These are phyloP conservation scores for Psilopsiagon aurifrons DNA, from an alignment of 2,113 vertebrate genomes.

Conservation along the genomic window DNA sequence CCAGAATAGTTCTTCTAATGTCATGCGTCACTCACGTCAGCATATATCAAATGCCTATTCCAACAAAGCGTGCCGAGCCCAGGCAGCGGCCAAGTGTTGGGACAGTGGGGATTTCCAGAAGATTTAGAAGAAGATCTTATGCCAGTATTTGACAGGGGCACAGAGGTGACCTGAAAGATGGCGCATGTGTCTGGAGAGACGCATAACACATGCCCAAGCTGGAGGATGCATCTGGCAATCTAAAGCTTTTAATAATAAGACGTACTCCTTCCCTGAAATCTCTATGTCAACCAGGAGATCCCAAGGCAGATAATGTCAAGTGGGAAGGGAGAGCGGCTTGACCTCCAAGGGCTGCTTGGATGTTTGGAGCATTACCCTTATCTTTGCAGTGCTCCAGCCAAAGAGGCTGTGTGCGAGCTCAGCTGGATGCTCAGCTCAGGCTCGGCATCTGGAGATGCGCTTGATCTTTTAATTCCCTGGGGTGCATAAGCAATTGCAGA, in stretches of 20 bases:
- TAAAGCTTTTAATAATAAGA: neutral
- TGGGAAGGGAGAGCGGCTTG: conserved; percentile 24
- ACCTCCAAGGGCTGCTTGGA: conserved; percentile 49
- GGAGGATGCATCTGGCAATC: neutral
- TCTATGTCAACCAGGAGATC: conserved; percentile 12
- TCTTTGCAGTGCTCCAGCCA: conserved; percentile 21
- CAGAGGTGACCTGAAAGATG: neutral
- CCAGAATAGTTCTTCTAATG: neutral
- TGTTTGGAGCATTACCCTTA: conserved; percentile 33
- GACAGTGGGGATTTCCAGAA: conserved; percentile 48
- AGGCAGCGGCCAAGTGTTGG: neutral
- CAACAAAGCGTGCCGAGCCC: neutral
- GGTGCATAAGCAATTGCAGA: neutral
- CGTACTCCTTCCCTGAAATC: neutral
- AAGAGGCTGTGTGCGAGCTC: neutral
- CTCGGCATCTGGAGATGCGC: neutral
- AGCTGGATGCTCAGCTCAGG: neutral
- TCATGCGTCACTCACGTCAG: neutral
- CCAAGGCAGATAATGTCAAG: conserved; percentile 44
- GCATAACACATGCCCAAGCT: neutral
- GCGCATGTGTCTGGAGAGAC: neutral
- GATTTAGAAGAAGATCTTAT: conserved; percentile 24
- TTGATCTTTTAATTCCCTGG: neutral
- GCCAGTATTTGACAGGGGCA: conserved; percentile 9
- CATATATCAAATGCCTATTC: neutral